Evolutionary conservation across 1,140 invertebrate species (phyloP), one percentile per base, ranked within the genome.

Genomic region (Drosophila rufa): DNA sequence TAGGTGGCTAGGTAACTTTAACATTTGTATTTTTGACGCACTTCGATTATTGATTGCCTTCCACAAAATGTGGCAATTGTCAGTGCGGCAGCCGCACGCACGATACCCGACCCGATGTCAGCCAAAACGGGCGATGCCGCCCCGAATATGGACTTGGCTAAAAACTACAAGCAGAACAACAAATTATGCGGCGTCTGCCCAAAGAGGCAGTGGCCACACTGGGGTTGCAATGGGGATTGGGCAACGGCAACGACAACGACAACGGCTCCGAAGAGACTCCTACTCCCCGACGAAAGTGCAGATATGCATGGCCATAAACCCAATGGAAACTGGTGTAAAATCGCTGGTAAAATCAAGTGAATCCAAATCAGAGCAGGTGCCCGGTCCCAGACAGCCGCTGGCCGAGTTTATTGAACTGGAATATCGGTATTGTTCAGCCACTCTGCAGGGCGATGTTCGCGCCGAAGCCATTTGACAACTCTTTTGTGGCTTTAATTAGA

Each of bases 51-150:
- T 91, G 85, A 90, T 90, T 90, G 86, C 27, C 79, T 78, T 56
- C 75, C 86, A 91, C 82, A 82, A 91, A 91, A 90, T 91, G 85
- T 90, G 86, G 81, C 82, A 89, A 90, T 76, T 90, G 75, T 77
- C 53, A 45, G 70, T 77, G 62, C 56, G 62, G 43, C 62, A 43
- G 81, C 46, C 27, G 71, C 80, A 86, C 84, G 83, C 83, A 87
- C 83, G 61, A 58, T 61, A n/a, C 30, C 27, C 19, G 27, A 27
- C 30, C 27, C 19, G 27, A 27, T 64, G 69, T 38, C 48, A 56
- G n/a, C 78, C 62, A 84, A 83, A 87, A 53, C 57, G 25, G 62
- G 82, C 70, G 42, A 56, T 48, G 57, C 38, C 33, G 8, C n/a
- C 27, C 47, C 83, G 15, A 59, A 83, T 57, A 89, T 83, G 83